phyloP scores from a whole-genome alignment of 2,797 vertebrate species.

The Sitta carolinensis region DNA sequence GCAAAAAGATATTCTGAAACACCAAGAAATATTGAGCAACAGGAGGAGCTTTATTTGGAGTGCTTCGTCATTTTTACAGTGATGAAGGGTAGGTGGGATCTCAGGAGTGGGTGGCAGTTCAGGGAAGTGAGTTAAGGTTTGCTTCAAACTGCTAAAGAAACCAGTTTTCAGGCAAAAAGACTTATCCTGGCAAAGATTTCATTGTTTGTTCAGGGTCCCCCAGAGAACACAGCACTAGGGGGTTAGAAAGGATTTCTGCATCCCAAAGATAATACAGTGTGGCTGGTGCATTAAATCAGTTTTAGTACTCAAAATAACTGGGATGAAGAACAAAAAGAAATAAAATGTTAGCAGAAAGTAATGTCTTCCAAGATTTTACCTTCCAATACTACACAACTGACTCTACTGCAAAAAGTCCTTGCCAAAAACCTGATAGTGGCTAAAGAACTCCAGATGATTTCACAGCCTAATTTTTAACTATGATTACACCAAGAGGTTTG shows the following conservation, averaged over 20 bases:
- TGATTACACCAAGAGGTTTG: background rate
- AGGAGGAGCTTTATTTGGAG: background rate
- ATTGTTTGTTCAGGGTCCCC: constrained; percentile 45
- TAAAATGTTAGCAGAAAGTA: background rate
- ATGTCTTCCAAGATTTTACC: background rate
- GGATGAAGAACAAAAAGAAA: background rate
- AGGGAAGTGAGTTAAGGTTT: constrained; percentile 64
- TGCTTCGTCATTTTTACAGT: constrained; percentile 46
- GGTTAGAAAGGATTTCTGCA: constrained; percentile 69
- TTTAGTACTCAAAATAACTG: background rate
- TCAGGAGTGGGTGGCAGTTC: constrained; percentile 75
- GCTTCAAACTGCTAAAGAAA: background rate
- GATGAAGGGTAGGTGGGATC: constrained; percentile 46
- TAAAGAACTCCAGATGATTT: background rate
- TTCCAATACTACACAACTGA: background rate
- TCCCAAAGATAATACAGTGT: background rate
- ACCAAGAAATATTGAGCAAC: background rate
- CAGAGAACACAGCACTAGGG: constrained; percentile 66
- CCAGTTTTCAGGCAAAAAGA: background rate
- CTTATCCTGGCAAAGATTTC: background rate
- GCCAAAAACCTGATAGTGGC: background rate
- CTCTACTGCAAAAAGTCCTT: background rate
- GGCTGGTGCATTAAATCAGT: fast-evolving
- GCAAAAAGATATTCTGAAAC: background rate
- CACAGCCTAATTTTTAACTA: background rate